phyloP scores from a whole-genome alignment of 2,113 vertebrate genomes.

The Dicaeum eximium region DNA sequence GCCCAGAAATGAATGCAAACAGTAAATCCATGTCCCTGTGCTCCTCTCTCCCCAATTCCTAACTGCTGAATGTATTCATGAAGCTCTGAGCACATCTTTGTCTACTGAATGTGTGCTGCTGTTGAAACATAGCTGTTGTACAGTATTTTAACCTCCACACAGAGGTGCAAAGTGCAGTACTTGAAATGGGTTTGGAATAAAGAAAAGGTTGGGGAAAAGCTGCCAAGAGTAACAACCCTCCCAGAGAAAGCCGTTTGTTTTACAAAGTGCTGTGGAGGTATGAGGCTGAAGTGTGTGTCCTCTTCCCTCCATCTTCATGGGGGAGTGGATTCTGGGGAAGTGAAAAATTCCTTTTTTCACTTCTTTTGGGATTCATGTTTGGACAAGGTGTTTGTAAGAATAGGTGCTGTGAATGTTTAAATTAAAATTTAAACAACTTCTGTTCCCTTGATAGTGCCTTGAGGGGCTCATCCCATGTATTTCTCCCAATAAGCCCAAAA shows the following conservation, averaged over 20 bases:
- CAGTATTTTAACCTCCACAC: constrained; percentile 24
- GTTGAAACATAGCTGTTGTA: constrained; percentile 16
- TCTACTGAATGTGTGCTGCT: constrained; percentile 29
- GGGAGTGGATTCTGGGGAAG: neutral
- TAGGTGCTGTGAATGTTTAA: neutral
- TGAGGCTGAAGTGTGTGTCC: neutral
- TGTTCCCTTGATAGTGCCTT: neutral
- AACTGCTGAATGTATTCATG: constrained; percentile 68
- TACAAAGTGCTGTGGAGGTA: neutral
- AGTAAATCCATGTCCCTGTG: constrained; percentile 55
- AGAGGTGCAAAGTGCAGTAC: neutral
- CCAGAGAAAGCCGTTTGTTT: neutral
- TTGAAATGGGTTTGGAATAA: neutral
- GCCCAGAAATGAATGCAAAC: constrained; percentile 61
- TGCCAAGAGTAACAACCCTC: neutral
- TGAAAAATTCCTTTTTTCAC: neutral
- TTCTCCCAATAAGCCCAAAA: neutral
- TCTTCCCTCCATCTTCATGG: neutral
- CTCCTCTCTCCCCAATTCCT: constrained; percentile 45
- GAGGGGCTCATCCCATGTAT: neutral
- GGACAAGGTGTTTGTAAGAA: neutral
- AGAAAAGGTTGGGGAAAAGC: neutral
- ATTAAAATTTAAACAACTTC: neutral
- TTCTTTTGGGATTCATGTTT: neutral
- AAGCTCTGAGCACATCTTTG: constrained; percentile 42